Base-by-base conservation (phyloP, 2,113 vertebrate species). In the Mellivora capensis region DNA sequence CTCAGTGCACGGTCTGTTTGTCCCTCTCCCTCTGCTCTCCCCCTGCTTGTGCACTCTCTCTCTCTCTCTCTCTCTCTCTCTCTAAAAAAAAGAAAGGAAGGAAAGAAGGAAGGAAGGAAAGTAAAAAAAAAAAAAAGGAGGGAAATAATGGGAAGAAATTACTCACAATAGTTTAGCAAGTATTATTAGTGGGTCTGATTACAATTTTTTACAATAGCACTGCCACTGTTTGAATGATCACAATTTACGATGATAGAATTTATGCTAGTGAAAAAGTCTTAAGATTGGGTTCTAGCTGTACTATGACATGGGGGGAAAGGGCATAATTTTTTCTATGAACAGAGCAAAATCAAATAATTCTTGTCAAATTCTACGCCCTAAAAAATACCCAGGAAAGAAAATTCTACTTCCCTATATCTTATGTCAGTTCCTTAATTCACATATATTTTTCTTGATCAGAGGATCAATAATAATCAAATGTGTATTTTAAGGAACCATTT, bases 261-360 rank as follows among this genome's bases (percentile, higher is more conserved):
- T 86, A 77, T 72, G 61, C 67, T 62, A 86, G 29, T 15, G 39
- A 97, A 97, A 71, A 71, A 25, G n/a, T 20, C 27, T 89, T 91
- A 72, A 83, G 18, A 84, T 61, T 49, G 67, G 29, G 74, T 83
- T 80, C 47, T 76, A 89, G 31, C 37, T 84, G 10, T 39, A 62
- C 4, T 49, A 6, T 34, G 57, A 80, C 54, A 71, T 52, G 80
- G 27, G 9, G 11, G 57, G 74, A 57, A 77, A 86, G 34, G 39
- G 6, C 1, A 15, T 52, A 52, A 39, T 14, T 42, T 80, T 72
- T 52, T 91, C 29, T 80, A 7, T 80, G 31, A 82, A 80, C 17
- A 93, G 80, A n/a, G 18, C 23, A 92, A 97, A 94, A 95, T 94
- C 67, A 92, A 94, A 57, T 8, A 79, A 87, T 93, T 89, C 47